Evolutionary conservation across 2,113 vertebrate genomes (phyloP).

Genomic region (Vimba vimba): DNA sequence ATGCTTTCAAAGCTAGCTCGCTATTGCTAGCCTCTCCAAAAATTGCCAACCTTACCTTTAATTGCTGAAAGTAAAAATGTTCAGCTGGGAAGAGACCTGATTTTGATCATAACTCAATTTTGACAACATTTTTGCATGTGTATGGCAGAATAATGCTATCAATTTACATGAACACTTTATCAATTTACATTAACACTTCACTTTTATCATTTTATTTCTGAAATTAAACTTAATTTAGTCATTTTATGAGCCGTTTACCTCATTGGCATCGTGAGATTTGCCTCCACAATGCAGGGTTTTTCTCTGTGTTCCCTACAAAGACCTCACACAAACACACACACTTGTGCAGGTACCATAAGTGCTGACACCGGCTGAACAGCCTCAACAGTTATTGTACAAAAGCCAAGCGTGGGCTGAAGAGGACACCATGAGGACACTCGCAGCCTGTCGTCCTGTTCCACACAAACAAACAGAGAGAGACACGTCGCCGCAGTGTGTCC

Average conservation of each 20-base stretch:
- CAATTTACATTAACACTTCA: neutral
- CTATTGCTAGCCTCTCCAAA: too few relatives aligned
- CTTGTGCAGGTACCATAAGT: conserved; percentile 16
- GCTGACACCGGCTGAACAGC: conserved; percentile 38
- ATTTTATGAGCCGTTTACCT: neutral
- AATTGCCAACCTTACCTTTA: too few relatives aligned
- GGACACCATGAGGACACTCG: conserved; percentile 25
- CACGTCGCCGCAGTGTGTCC: conserved; percentile 12
- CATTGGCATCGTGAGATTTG: neutral
- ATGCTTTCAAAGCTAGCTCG: too few relatives aligned
- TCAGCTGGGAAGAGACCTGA: too few relatives aligned
- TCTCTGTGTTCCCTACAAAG: neutral
- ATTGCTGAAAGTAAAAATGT: too few relatives aligned
- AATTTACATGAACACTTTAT: neutral
- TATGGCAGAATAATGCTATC: neutral
- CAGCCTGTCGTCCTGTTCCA: neutral
- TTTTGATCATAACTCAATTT: neutral
- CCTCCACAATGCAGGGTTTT: neutral
- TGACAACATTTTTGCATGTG: neutral
- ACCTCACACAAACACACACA: conserved; percentile 24
- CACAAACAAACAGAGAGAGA: neutral
- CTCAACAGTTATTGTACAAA: conserved; percentile 15
- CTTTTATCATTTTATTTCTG: neutral
- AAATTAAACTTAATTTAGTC: neutral
- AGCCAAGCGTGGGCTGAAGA: conserved; percentile 52